phyloP scores from a whole-genome alignment of 92 coral and sea anemone species.

The Metridium senile region DNA sequence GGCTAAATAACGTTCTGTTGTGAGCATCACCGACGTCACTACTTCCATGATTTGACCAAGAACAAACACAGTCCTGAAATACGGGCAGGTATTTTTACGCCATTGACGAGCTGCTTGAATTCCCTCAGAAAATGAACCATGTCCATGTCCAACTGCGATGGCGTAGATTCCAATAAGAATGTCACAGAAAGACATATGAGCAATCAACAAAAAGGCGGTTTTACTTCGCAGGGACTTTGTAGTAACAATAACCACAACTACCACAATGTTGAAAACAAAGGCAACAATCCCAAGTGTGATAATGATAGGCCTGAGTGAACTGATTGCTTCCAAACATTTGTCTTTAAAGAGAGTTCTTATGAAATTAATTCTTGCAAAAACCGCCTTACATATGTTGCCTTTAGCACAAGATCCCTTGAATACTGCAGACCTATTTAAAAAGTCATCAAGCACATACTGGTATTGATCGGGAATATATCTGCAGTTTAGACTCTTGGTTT shows the following conservation, averaged over 20 bases:
- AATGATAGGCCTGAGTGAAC: constrained; percentile 29
- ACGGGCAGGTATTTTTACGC: constrained; percentile 24
- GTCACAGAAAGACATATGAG: constrained; percentile 61
- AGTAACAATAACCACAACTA: constrained; percentile 27
- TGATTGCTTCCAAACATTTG: constrained; percentile 43
- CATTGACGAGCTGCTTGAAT: background rate
- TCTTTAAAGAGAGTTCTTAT: constrained; percentile 8
- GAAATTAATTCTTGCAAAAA: background rate
- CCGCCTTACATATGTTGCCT: constrained; percentile 22
- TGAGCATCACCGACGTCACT: constrained; percentile 39
- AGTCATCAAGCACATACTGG: constrained; percentile 15
- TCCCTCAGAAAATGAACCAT: constrained; percentile 17
- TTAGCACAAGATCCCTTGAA: constrained; percentile 35
- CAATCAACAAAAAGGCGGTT: constrained; percentile 45
- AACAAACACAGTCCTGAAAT: constrained; percentile 30
- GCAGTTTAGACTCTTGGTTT: background rate
- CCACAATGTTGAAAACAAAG: constrained; percentile 37
- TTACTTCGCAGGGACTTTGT: constrained; percentile 27
- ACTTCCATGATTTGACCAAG: constrained; percentile 41
- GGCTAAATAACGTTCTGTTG: constrained; percentile 50
- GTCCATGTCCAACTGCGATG: constrained; percentile 51
- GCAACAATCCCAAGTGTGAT: constrained; percentile 39
- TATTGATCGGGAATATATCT: background rate
- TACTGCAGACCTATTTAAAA: constrained; percentile 24
- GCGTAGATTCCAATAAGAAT: constrained; percentile 51